Evolutionary conservation across 2,888 invertebrate genomes (phyloP).

Genomic region (Sphaerophoria rueppellii): DNA sequence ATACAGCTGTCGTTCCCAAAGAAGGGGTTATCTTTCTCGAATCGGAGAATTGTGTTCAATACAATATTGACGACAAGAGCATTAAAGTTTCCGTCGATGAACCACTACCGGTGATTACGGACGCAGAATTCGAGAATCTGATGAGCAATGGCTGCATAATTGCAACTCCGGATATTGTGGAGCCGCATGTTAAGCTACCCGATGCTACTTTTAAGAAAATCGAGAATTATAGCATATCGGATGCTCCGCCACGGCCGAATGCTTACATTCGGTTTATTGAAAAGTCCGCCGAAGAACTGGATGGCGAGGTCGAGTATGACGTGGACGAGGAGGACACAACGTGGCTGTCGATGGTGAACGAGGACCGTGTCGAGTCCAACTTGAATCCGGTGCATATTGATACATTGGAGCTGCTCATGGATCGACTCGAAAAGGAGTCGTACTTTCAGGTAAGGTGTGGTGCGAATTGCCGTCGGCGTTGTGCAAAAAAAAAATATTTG

Average conservation of each 20-base stretch:
- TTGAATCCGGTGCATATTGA: conserved; percentile 92
- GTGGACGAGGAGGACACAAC: conserved; percentile 99
- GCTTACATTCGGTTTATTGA: conserved; percentile 97
- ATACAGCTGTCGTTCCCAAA: conserved; percentile 77
- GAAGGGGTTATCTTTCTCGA: conserved; percentile 88
- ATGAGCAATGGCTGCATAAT: conserved; percentile 80
- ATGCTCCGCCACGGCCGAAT: conserved; percentile 92
- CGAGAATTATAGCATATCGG: conserved; percentile 90
- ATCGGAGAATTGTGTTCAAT: conserved; percentile 92
- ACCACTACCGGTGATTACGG: conserved; percentile 87
- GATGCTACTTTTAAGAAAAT: conserved; percentile 88
- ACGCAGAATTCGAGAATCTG: conserved; percentile 84
- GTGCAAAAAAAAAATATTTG: neutral
- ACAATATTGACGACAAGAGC: conserved; percentile 92
- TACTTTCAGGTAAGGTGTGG: conserved; percentile 89
- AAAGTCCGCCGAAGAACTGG: conserved; percentile 95
- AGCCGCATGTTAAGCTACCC: conserved; percentile 85
- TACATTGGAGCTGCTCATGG: conserved; percentile 97
- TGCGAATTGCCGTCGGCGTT: neutral
- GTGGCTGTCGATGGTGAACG: conserved; percentile 95
- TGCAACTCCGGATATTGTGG: conserved; percentile 79
- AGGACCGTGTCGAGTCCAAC: conserved; percentile 88
- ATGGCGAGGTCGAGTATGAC: conserved; percentile 97
- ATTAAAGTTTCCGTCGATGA: conserved; percentile 87
- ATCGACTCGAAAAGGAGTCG: conserved; percentile 98